Conservation (phyloP, 2,888 invertebrate genomes). For the Vanessa cardui region DNA sequence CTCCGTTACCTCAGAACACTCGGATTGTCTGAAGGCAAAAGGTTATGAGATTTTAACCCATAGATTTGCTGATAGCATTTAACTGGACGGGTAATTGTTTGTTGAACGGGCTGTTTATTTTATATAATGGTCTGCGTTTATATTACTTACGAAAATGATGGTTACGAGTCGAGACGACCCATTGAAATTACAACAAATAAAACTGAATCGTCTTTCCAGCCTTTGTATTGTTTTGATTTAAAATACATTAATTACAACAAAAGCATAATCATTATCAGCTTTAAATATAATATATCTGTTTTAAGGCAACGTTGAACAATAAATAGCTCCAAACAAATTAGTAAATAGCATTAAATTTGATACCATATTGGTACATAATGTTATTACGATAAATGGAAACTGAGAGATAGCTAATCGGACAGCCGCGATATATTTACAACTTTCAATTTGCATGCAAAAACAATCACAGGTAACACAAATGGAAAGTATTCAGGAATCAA, state of each 20-base stretch:
- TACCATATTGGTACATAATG: slow-evolving; percentile 49
- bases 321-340: slow-evolving; percentile 46
- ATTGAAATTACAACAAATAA: slow-evolving; percentile 64
- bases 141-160: slow-evolving; percentile 72
- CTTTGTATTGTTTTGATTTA: slow-evolving; percentile 23
- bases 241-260: slow-evolving; percentile 12
- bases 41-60: slow-evolving; percentile 78
- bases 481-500: slow-evolving; percentile 67
- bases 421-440: slow-evolving; percentile 68
- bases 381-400: slow-evolving; percentile 63
- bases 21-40: slow-evolving; percentile 73
- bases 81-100: slow-evolving; percentile 77
- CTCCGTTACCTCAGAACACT: slow-evolving; percentile 47
- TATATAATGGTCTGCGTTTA: slow-evolving; percentile 71
- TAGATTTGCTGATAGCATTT: slow-evolving; percentile 79
- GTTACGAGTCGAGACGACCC: slow-evolving; percentile 56
- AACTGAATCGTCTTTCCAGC: slow-evolving; percentile 33
- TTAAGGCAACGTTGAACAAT: slow-evolving; percentile 30
- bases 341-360: slow-evolving; percentile 49
- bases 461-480: slow-evolving; percentile 64
- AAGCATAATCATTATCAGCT: not conserved
- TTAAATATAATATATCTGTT: slow-evolving; percentile 18
- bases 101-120: slow-evolving; percentile 76
- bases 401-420: slow-evolving; percentile 65
- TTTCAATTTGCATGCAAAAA: slow-evolving; percentile 67